A percentile compares a stretch with the other conserved stretches of the same genome.
phyloP scores from a whole-genome alignment of 2,888 invertebrate genomes.

The Volucella zonaria region DNA sequence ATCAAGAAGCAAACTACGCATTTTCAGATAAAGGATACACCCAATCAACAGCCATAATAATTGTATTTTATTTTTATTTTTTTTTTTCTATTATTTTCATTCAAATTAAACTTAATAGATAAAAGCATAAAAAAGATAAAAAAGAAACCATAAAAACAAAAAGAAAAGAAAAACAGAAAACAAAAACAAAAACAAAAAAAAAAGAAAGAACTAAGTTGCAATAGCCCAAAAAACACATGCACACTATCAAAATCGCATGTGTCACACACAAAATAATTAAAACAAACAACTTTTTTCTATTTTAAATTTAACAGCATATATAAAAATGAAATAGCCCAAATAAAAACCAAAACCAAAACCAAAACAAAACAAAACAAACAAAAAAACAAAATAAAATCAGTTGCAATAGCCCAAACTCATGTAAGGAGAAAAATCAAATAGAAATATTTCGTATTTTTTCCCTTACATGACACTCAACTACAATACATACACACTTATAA shows the following conservation, averaged over 20 bases:
- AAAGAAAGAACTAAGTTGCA: conserved; percentile 59
- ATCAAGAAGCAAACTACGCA: conserved; percentile 52
- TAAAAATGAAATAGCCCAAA: conserved; percentile 64
- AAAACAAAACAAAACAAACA: conserved; percentile 13
- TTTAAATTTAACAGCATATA: conserved; percentile 44
- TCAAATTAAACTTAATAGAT: conserved; percentile 22
- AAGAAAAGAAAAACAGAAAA: conserved; percentile 53
- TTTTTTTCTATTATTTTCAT: not conserved
- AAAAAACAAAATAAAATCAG: conserved; percentile 54
- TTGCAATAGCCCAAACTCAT: conserved; percentile 72
- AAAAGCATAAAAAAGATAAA: conserved; percentile 45
- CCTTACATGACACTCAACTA: conserved; percentile 46
- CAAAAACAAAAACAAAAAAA: conserved; percentile 22
- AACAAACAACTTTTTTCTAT: conserved; percentile 27
- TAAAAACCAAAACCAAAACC: conserved; percentile 44
- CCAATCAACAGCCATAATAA: conserved; percentile 56
- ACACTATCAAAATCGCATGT: conserved; percentile 38
- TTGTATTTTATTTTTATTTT: conserved; percentile 1
- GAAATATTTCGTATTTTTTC: conserved; percentile 13
- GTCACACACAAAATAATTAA: conserved; percentile 56
- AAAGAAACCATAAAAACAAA: conserved; percentile 50
- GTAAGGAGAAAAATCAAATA: conserved; percentile 21
- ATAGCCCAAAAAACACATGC: conserved; percentile 68
- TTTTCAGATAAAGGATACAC: conserved; percentile 74
- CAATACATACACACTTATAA: conserved; percentile 41